Base-by-base conservation (phyloP, 2,888 invertebrate genomes). In the Ashinkailepas kermadecensis region DNA sequence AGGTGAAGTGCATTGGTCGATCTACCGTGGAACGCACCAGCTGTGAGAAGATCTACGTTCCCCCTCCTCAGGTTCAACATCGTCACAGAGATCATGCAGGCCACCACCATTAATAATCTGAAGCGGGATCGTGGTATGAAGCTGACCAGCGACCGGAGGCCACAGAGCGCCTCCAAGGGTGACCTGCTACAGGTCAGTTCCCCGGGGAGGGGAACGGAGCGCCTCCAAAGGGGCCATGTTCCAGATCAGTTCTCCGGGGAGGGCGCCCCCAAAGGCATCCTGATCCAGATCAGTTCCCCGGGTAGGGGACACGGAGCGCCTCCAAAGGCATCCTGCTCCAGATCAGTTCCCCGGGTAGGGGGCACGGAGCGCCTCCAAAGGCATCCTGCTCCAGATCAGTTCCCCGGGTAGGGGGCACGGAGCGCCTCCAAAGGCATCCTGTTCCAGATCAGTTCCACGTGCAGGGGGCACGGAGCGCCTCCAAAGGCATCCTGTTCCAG, bases 61-160 rank as follows among this genome's bases (percentile, higher is more conserved):
- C 4, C 65, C 81, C 83, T 81, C 84, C 87, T 78, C 86, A 93
- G 94, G 84, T 94, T 93, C 85, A 94, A 94, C 86, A 95, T 96
- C 85, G 94, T 96, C 10, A 94, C 94, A 78, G 96, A 96, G 89
- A 93, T 96, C 85, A 95, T 96, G 93, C 95, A 96, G 90, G 95
- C 95, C 0, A 95, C 96, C 23, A 95, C 95, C 1, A 91, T 95
- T 84, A 95, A 95, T 88, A 96, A 95, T 87, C 90, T 96, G 83
- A 95, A 95, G 88, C 91, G 95, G 85, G 92, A 94, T 11, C 94
- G 94, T 89, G 95, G 94, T 79, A 89, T 92, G 67, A 93, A 93
- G 86, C 89, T 91, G 70, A 94, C 93, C 80, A 88, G 88, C 81
- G 88, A 90, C n/a, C 86, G 88, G 78, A 89, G 89, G n/a, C 92